A percentile compares a stretch with the other conserved stretches of the same genome.
phyloP scores from a whole-genome alignment of 2,888 invertebrate genomes.

The Drosophila siamana region DNA sequence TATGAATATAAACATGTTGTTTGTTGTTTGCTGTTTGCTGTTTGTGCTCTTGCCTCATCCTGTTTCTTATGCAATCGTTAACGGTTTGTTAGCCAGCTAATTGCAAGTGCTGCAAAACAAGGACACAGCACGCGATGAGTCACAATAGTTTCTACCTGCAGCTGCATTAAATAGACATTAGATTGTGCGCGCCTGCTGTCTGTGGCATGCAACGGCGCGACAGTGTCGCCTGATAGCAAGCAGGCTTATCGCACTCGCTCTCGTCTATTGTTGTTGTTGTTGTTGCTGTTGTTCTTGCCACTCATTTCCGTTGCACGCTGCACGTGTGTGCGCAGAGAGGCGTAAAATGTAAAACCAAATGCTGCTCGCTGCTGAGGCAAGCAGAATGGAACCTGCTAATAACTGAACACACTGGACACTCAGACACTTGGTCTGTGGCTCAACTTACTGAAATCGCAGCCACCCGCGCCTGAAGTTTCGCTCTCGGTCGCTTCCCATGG shows the following conservation, averaged over 20 bases:
- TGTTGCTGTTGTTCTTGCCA: constrained; percentile 15
- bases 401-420: constrained; percentile 15
- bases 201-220: constrained; percentile 42
- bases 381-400: constrained; percentile 34
- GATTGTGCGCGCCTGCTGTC: constrained; percentile 37
- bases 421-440: constrained; percentile 12
- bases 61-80: constrained; percentile 21
- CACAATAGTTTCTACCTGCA: constrained; percentile 54
- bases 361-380: constrained; percentile 16
- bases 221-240: constrained; percentile 3
- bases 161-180: constrained; percentile 72
- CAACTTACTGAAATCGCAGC: constrained; percentile 19
- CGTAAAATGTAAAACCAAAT: constrained; percentile 48
- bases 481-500: constrained; percentile 30
- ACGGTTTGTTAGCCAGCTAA: constrained; percentile 55
- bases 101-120: constrained; percentile 40
- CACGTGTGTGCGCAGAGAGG: constrained; percentile 63
- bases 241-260: constrained; percentile 57
- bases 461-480: neutral
- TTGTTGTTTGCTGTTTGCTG: constrained; percentile 9
- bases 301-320: constrained; percentile 62
- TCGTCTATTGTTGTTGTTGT: constrained; percentile 33
- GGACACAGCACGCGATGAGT: constrained; percentile 33
- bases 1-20: constrained; percentile 56
- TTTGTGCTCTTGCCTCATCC: constrained; percentile 17